Evolutionary conservation across 2,888 invertebrate genomes (phyloP).

Genomic region (Meghimatium bilineatum): DNA sequence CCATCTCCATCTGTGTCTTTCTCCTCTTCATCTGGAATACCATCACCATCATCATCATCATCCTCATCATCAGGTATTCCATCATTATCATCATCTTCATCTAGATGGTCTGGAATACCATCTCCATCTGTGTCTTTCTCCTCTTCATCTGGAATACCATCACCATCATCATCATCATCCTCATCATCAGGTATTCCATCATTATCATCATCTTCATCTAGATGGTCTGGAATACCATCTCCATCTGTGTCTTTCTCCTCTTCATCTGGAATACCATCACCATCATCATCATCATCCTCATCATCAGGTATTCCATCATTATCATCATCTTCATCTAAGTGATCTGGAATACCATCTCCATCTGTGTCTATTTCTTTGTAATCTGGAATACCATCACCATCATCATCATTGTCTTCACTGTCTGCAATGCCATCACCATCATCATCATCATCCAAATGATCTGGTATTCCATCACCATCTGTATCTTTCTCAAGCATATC

Average conservation of each 20-base stretch:
- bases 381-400: constrained; percentile 69
- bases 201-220: constrained; percentile 63
- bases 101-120: constrained; percentile 62
- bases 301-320: constrained; percentile 70
- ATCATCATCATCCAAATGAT: constrained; percentile 57
- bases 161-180: constrained; percentile 67
- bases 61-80: constrained; percentile 71
- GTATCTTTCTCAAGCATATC: constrained; percentile 59
- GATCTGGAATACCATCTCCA: constrained; percentile 69
- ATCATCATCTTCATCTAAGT: constrained; percentile 66
- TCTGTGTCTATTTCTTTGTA: constrained; percentile 54
- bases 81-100: constrained; percentile 66
- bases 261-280: constrained; percentile 73
- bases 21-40: constrained; percentile 65
- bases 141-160: constrained; percentile 66
- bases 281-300: constrained; percentile 68
- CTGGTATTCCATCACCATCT: constrained; percentile 71
- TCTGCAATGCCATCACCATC: constrained; percentile 60
- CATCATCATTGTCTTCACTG: constrained; percentile 59
- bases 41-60: constrained; percentile 67
- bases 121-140: constrained; percentile 66
- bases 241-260: constrained; percentile 66
- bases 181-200: constrained; percentile 64
- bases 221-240: constrained; percentile 57
- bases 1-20: constrained; percentile 72